phyloP scores from a whole-genome alignment of 37 sponge, comb jelly and placozoan genomes.

The Geodia barretti region DNA sequence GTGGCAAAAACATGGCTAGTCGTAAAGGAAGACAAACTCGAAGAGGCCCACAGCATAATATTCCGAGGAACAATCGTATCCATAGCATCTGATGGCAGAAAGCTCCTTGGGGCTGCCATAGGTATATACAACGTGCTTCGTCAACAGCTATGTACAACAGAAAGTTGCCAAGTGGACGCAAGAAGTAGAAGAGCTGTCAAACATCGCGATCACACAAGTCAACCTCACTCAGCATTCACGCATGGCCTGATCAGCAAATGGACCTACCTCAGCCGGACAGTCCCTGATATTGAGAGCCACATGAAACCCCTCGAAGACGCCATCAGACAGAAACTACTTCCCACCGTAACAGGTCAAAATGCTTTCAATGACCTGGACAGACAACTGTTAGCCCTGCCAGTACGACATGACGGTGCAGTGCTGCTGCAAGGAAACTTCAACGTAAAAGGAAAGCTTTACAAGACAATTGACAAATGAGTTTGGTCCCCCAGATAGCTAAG shows the following conservation, averaged over 20 bases:
- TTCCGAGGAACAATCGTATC: constrained; percentile 31
- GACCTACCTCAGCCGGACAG: constrained; percentile 2
- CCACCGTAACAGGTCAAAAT: constrained; percentile 2
- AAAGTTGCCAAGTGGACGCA: constrained; percentile 1
- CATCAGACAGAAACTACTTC: not conserved
- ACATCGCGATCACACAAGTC: constrained; percentile 28
- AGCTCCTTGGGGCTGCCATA: constrained; percentile 39
- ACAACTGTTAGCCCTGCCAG: constrained; percentile 3
- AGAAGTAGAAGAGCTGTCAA: constrained; percentile 7
- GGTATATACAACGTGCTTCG: constrained; percentile 21
- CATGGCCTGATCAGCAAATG: constrained; percentile 16
- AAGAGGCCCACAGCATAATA: not conserved
- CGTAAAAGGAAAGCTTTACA: no score
- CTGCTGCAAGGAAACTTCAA: no score
- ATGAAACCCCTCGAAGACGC: constrained; percentile 38
- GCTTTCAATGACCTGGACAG: not conserved
- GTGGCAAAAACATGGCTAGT: constrained; percentile 23
- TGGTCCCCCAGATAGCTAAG: no score
- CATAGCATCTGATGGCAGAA: constrained; percentile 27
- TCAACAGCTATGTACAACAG: not conserved
- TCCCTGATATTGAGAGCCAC: not conserved
- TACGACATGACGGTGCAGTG: no score
- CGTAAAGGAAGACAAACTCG: constrained; percentile 37
- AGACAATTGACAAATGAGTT: no score
- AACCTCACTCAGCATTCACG: constrained; percentile 21